Base-by-base conservation (phyloP, 2,888 invertebrate genomes). In the Acanthosepion lycidas region DNA sequence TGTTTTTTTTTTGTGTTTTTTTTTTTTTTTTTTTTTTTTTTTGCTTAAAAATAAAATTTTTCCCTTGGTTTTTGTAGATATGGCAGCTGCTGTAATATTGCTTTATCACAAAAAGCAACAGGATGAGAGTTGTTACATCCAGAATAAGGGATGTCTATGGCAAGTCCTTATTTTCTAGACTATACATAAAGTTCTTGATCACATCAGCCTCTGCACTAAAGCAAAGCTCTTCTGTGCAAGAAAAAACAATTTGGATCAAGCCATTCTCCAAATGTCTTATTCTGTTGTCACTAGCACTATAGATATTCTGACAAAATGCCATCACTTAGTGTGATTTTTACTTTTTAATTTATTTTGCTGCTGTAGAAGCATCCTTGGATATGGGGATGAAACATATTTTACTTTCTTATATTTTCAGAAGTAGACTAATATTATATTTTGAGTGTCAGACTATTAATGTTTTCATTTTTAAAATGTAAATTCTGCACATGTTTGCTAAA, bases 71-170 rank as follows among this genome's bases (percentile, higher is more conserved):
- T 64, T 78, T 78, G 78, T 78, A 78, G 78, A 78, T 78, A 28
- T 78, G 78, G 28, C 28, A 78, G 78, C 78, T 78, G 78, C n/a
- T 78, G 9, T 78, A 78, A 78, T 78, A 6, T 78, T 78, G 78
- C 28, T 78, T 78, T 78, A 8, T 78, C n/a, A n/a, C 78, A n/a
- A 78, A 78, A 28, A 15, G 78, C 78, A 28, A 78, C 78, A 78
- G 78, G 78, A 78, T 78, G 78, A 78, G 78, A 78, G 78, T 28
- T 78, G n/a, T 28, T 78, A 28, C 78, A 28, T 78, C n/a, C 28
- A 78, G 78, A 78, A 78, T 78, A 78, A n/a, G 78, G 78, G 78
- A 78, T 78, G 78, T 78, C 78, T 78, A 78, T 78, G 78, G 78
- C 78, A 78, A 78, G 78, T 78, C n/a, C 28, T 55, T 55, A 55